These are phyloP conservation scores for Tenebrosternarchus preto DNA, from an alignment of 2,113 vertebrate genomes.

Conservation along the genomic window DNA sequence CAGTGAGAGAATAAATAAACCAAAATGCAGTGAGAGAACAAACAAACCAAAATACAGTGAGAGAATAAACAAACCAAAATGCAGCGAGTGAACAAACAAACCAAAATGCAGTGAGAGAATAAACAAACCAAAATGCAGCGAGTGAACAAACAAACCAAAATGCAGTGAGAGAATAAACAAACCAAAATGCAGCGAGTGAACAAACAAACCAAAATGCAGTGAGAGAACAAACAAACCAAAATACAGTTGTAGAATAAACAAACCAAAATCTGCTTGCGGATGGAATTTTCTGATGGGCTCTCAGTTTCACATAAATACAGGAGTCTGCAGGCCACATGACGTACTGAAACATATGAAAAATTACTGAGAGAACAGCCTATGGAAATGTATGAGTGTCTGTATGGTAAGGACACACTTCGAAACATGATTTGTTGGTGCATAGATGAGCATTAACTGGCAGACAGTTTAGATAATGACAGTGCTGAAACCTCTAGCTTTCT, in stretches of 20 bases:
- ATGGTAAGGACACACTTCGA: neutral
- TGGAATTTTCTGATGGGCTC: constrained; percentile 73
- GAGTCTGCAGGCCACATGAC: constrained; percentile 83
- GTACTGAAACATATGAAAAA: constrained; percentile 71
- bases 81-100: neutral
- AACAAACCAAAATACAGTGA: too few species aligned
- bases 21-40: neutral
- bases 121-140: constrained; percentile 64
- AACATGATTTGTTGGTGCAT: neutral
- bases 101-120: neutral
- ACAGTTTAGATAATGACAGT: neutral
- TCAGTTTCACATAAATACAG: constrained; percentile 71
- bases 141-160: neutral
- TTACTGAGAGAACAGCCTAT: neutral
- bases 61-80: too few species aligned
- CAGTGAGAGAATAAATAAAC: constrained; percentile 63
- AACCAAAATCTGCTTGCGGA: constrained; percentile 85
- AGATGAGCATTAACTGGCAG: neutral
- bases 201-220: neutral
- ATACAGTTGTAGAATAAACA: too few species aligned
- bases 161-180: constrained; percentile 54
- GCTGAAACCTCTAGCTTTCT: constrained; percentile 80
- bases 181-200: constrained; percentile 57
- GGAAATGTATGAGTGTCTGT: neutral
- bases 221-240: constrained; percentile 67